These are phyloP conservation scores for Chymomyza fuscimana DNA, from an alignment of 2,888 invertebrate genomes.

Conservation along the genomic window DNA sequence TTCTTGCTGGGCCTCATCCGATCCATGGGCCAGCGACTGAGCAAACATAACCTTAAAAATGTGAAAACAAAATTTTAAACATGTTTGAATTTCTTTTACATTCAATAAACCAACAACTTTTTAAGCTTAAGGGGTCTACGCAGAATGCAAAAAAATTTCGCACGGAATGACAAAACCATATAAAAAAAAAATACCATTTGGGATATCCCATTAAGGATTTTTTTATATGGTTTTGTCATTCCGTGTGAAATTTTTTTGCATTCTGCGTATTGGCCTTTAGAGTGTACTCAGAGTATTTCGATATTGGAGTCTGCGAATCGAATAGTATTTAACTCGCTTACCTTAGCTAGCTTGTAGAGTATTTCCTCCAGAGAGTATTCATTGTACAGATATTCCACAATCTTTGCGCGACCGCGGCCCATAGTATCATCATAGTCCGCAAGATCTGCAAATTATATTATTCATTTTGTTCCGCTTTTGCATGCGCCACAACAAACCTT, in stretches of 20 bases:
- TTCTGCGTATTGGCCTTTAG: too few relatives aligned
- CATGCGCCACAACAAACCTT: slow-evolving; percentile 31
- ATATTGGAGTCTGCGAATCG: too few relatives aligned
- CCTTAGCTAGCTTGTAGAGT: slow-evolving; percentile 89
- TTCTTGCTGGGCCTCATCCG: slow-evolving; percentile 85
- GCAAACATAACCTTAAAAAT: slow-evolving; percentile 86
- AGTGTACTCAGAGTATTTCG: too few relatives aligned
- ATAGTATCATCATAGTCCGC: slow-evolving; percentile 85
- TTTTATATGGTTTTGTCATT: too few relatives aligned
- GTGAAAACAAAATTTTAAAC: neutral
- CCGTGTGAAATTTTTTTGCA: too few relatives aligned
- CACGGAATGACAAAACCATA: too few relatives aligned
- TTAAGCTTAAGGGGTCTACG: too few relatives aligned
- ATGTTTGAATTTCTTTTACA: too few relatives aligned
- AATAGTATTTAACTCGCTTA: slow-evolving; percentile 51
- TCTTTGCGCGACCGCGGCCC: slow-evolving; percentile 85
- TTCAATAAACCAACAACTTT: too few relatives aligned
- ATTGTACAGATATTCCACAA: slow-evolving; percentile 87
- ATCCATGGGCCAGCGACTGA: slow-evolving; percentile 86
- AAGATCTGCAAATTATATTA: slow-evolving; percentile 47
- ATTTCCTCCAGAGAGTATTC: slow-evolving; percentile 88
- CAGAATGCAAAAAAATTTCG: too few relatives aligned
- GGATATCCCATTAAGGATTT: too few relatives aligned
- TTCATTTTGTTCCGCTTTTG: neutral
- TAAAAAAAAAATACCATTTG: too few relatives aligned